Evolutionary conservation across 2,888 invertebrate genomes (phyloP), one percentile per base, ranked within the genome.

Genomic region (Noctuana brunneofusca): DNA sequence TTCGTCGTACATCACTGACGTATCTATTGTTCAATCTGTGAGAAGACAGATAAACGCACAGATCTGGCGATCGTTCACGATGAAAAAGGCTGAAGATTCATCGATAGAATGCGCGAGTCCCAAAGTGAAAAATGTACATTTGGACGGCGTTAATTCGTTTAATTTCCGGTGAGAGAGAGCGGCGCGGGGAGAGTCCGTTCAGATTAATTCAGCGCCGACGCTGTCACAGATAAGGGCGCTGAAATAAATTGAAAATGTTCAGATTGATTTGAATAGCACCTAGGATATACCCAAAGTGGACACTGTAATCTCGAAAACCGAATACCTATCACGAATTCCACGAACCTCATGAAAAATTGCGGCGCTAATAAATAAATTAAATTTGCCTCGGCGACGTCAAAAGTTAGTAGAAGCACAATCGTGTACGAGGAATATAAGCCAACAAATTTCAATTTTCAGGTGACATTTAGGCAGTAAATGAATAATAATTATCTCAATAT

Each of bases 221-320:
- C 89, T 84, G 87, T 87, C 87, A 84, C 86, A 87, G 91, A 91
- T 91, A 91, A 91, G 88, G 88, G 83, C 86, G 83, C 87, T 87
- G 88, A 91, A 92, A 92, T 92, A 92, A 91, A 92, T 92, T 92
- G 92, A 92, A 92, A 92, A 92, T 89, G 89, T 89, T 89, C 87
- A 83, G 91, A 92, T 92, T 92, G 92, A 92, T 92, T 92, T 90
- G 89, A 91, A 91, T 91, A 87, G 85, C 83, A 81, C 76, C 74
- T 80, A 86, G 84, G 80, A 87, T 87, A 87, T 87, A 89, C 84
- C 81, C 81, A 80, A 81, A 81, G 80, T 81, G 77, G 75, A 74
- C 74, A 75, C 69, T 72, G 56, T 63, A 63, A 56, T 63, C 62
- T 56, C 41, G 49, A 27, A 59, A 52, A 59, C 59, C 59, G 43